Percentiles rank a stretch among this genome's conserved stretches.
Evolutionary conservation across 1,140 invertebrate genomes (phyloP).

Genomic region (Drosophila asahinai): DNA sequence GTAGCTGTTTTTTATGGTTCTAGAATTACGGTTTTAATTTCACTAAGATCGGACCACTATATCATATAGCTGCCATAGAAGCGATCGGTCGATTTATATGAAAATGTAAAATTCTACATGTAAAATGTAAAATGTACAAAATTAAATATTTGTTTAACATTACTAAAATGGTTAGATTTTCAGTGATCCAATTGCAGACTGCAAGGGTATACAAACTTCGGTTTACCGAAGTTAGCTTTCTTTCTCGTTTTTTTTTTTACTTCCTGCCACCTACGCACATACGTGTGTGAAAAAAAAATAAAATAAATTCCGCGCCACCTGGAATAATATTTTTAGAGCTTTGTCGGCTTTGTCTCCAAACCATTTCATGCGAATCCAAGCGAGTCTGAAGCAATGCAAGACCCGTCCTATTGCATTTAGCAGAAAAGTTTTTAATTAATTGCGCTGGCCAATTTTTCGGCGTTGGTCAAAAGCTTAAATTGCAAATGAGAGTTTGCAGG

Average conservation of each 20-base stretch:
- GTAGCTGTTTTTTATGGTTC: too few species aligned
- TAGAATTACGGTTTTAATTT: too few species aligned
- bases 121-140: too few species aligned
- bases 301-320: conserved; percentile 25
- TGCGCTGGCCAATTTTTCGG: conserved; percentile 64
- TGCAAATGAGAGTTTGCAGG: conserved; percentile 46
- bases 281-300: conserved; percentile 20
- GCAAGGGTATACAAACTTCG: too few species aligned
- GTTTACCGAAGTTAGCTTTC: too few species aligned
- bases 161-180: too few species aligned
- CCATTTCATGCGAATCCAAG: conserved; percentile 4
- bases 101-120: too few species aligned
- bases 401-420: conserved; percentile 37
- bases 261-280: neutral
- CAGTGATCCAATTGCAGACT: too few species aligned
- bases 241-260: neutral
- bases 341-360: conserved; percentile 7
- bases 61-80: too few species aligned
- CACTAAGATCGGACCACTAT: too few species aligned
- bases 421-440: conserved; percentile 79
- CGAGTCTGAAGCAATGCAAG: conserved; percentile 6
- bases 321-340: conserved; percentile 60
- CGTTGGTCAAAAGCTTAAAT: conserved; percentile 45
- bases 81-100: too few species aligned
- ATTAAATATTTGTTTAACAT: too few species aligned